Base-by-base conservation (phyloP, 2,888 invertebrate genomes). In the Dynastes maya region DNA sequence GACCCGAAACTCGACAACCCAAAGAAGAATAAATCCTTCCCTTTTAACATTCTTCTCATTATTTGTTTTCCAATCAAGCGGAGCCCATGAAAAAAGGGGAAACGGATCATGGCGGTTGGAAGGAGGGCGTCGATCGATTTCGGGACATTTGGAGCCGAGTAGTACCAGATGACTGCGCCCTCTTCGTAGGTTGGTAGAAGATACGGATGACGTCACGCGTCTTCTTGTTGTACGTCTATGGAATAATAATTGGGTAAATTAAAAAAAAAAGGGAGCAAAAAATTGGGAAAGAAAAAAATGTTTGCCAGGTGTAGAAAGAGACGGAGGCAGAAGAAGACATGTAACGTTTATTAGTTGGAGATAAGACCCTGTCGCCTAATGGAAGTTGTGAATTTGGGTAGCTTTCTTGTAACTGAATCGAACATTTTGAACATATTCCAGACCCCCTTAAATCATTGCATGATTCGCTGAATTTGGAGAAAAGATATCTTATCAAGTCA, bases 51-150 rank as follows among this genome's bases (percentile, higher is more conserved):
- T 80, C 80, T 79, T 81, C 51, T 83, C 83, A 81, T 81, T 82
- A 82, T 83, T 82, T 83, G 82, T 81, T 82, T 80, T 82, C 81
- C 82, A 83, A 83, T 83, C 82, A 81, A 82, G 80, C 80, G 80
- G 82, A 83, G 82, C 68, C 63, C 29, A 55, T 16, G n/a, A 13
- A 63, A 29, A 27, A 13, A 13, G 63, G 32, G 29, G 63, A 2
- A 29, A 13, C 13, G 53, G 68, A 13, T 51, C 27, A 11, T 3
- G 49, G 22, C 16, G 40, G n/a, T 37, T 4, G 16, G 40, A 22
- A 40, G 40, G 16, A n/a, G 45, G 8, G 40, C 45, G 49, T 65
- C 78, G 80, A 80, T 81, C 81, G 81, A 80, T 80, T 80, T 79
- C 72, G 45, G 72, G 13, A 51, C 32, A 71, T 74, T 61, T 61